Base-by-base conservation (phyloP, 2,113 vertebrate species). In the Centropus unirufus region DNA sequence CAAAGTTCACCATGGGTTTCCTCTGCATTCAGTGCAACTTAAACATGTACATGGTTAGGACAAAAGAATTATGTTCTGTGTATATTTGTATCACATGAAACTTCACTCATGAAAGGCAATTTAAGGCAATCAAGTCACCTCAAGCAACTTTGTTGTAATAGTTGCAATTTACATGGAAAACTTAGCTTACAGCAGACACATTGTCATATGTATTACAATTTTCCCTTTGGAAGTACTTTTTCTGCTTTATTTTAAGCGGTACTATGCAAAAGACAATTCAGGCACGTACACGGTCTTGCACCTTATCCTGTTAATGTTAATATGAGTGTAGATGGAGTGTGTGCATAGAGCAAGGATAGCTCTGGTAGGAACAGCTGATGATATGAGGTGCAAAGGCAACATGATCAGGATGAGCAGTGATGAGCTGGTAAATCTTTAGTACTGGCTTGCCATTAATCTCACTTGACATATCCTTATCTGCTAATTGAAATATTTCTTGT, bases 361-460 rank as follows among this genome's bases (percentile, higher is more conserved):
- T 57, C n/a, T 21, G 34, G 55, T 23, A 4, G 22, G 39, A 62
- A 22, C 12, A 67, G 29, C 51, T 23, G 44, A 24, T 39, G 78
- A 75, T 16, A 19, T 0, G 1, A 87, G 34, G 14, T 59, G 51
- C n/a, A 47, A 39, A 51, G 34, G 15, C 12, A n/a, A 0, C 0
- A 2, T 12, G 54, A 26, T 13, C 32, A 30, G 20, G 6, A 20
- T 69, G 15, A 73, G 21, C 34, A 72, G 13, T 46, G 47, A 66
- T n/a, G 59, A 46, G 1, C 15, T 75, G 70, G 12, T 51, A 47
- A 63, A 89, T 51, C 54, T 57, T 58, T 67, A 57, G 19, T 63
- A 59, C 26, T 73, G 61, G 9, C 21, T 62, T 70, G 32, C 7
- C 26, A 17, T 62, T 75, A 67, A 42, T 67, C 23, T 73, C 42